phyloP scores from a whole-genome alignment of 2,888 invertebrate species.

The Cyrtodaria siliqua region DNA sequence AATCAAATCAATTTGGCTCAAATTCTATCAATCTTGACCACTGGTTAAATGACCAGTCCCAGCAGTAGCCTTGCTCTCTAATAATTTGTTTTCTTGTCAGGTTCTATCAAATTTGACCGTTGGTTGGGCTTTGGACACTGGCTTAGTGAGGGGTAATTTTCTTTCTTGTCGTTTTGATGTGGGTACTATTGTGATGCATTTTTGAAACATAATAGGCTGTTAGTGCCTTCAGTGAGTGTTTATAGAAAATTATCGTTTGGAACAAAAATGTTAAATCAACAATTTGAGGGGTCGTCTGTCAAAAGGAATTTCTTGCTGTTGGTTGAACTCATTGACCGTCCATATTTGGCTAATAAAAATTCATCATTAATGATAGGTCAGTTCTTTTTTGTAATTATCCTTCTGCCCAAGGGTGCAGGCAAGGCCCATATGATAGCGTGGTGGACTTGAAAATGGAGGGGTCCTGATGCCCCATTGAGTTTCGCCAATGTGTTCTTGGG shows the following conservation, averaged over 20 bases:
- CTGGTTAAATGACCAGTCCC: conserved; percentile 46
- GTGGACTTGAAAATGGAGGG: too few species aligned
- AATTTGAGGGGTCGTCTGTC: conserved; percentile 33
- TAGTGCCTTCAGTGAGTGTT: too few species aligned
- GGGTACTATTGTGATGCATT: conserved; percentile 29
- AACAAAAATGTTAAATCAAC: conserved; percentile 50
- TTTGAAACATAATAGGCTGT: conserved; percentile 21
- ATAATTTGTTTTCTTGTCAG: conserved; percentile 39
- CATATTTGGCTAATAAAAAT: too few species aligned
- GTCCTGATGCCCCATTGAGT: too few species aligned
- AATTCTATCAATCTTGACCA: conserved; percentile 54
- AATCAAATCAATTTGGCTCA: conserved; percentile 36
- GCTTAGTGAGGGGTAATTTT: conserved; percentile 19
- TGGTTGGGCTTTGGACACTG: neutral
- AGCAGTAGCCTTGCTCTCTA: conserved; percentile 25
- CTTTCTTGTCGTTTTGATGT: conserved; percentile 14
- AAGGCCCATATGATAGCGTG: too few species aligned
- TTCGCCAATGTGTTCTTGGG: too few species aligned
- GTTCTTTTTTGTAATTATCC: too few species aligned
- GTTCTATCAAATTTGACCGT: conserved; percentile 27
- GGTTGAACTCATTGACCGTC: too few species aligned
- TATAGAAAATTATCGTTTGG: neutral
- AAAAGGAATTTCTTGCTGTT: neutral
- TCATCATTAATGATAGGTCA: too few species aligned
- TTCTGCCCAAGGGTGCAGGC: too few species aligned